A percentile compares a stretch with the other conserved stretches of the same genome.
Conservation (phyloP, 2,888 invertebrate genomes). For the Calameuta pallipes region DNA sequence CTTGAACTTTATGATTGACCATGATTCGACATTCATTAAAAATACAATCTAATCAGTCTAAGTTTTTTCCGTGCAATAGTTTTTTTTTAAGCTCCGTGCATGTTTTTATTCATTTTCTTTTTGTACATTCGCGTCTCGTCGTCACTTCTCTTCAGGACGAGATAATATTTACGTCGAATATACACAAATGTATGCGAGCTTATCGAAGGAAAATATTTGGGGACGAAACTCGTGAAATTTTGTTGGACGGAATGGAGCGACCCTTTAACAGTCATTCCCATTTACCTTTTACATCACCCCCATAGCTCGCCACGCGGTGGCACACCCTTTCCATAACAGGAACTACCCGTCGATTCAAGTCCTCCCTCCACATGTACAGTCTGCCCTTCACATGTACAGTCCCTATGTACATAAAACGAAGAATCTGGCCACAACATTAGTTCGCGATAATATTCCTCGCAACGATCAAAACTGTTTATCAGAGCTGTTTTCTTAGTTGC, state of each 20-base stretch:
- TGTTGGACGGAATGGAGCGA: not conserved
- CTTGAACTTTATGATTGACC: not conserved
- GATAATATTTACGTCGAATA: not conserved
- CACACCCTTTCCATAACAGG: not conserved
- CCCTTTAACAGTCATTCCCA: not conserved
- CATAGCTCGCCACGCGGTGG: not conserved
- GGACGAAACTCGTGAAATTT: not conserved
- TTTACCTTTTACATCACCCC: not conserved
- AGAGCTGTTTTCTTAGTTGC: not conserved
- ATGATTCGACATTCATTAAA: no score
- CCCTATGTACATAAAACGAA: not conserved
- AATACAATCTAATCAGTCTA: no score
- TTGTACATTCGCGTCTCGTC: not conserved
- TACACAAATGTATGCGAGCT: not conserved
- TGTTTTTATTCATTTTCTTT: not conserved
- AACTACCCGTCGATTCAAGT: not conserved
- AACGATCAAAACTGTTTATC: not conserved
- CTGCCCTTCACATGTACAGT: not conserved
- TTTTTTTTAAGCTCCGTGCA: not conserved
- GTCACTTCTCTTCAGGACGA: not conserved
- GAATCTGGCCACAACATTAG: not conserved
- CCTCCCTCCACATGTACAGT: not conserved
- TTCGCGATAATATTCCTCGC: not conserved
- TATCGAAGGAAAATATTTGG: not conserved
- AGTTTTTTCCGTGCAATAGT: not conserved